Conservation (phyloP, 2,113 vertebrate genomes). For the Engystomops pustulosus region DNA sequence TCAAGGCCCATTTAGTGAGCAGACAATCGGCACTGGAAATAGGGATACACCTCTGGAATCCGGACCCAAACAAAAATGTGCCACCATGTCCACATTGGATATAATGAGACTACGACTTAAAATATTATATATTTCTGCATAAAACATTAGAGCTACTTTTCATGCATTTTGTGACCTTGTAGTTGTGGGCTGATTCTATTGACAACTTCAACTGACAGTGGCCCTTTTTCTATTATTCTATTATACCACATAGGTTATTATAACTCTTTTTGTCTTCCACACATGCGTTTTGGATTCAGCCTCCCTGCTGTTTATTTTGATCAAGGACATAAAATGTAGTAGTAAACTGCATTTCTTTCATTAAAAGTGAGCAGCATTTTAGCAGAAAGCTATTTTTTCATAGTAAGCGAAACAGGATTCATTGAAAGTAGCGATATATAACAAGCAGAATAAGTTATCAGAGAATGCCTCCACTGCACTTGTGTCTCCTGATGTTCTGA, state of each 20-base stretch:
- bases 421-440: not conserved
- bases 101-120: too few relatives aligned
- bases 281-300: not conserved
- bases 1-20: too few relatives aligned
- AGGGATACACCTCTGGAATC: too few relatives aligned
- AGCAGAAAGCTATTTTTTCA: not conserved
- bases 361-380: not conserved
- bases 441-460: slow-evolving; percentile 50
- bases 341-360: not conserved
- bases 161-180: too few relatives aligned
- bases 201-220: not conserved
- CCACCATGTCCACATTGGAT: too few relatives aligned
- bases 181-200: not conserved
- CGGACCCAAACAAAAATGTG: too few relatives aligned
- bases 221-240: not conserved
- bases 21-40: too few relatives aligned
- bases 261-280: not conserved
- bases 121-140: too few relatives aligned
- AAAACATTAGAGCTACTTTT: too few relatives aligned
- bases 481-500: slow-evolving; percentile 32
- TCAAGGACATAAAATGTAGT: not conserved
- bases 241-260: not conserved
- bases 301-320: slow-evolving; percentile 30
- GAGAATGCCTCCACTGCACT: not conserved
- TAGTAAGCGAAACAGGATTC: not conserved